phyloP scores from a whole-genome alignment of 2,888 invertebrate species.

The Drosophila multiciliata region DNA sequence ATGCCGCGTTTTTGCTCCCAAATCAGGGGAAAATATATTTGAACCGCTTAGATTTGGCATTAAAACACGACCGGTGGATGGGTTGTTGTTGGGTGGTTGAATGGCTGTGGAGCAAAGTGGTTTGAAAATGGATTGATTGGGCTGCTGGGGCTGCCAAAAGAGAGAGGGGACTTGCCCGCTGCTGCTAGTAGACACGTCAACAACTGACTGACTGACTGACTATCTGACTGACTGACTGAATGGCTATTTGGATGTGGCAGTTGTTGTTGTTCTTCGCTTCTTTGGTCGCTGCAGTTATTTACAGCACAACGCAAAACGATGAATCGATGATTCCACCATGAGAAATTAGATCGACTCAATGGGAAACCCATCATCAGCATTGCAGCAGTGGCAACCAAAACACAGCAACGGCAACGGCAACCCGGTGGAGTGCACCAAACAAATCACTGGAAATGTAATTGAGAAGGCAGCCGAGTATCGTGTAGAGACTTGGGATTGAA shows the following conservation, averaged over 20 bases:
- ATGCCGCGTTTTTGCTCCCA: slow-evolving; percentile 78
- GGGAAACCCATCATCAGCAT: slow-evolving; percentile 73
- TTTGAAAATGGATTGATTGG: slow-evolving; percentile 65
- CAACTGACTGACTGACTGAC: slow-evolving; percentile 25
- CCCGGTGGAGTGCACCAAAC: slow-evolving; percentile 55
- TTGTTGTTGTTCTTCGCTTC: slow-evolving; percentile 23
- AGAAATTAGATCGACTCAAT: slow-evolving; percentile 80
- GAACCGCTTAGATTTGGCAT: slow-evolving; percentile 78
- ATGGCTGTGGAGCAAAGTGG: slow-evolving; percentile 35
- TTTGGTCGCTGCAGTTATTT: slow-evolving; percentile 66
- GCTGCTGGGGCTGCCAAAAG: slow-evolving; percentile 33
- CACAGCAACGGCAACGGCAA: slow-evolving; percentile 17
- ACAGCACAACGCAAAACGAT: slow-evolving; percentile 74
- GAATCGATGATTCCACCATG: slow-evolving; percentile 81
- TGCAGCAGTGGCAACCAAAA: slow-evolving; percentile 49
- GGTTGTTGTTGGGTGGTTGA: slow-evolving; percentile 19
- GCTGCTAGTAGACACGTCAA: slow-evolving; percentile 44
- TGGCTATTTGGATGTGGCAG: slow-evolving; percentile 44
- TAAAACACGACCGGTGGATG: slow-evolving; percentile 56
- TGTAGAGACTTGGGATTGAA: slow-evolving; percentile 66
- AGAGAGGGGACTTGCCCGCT: slow-evolving; percentile 18
- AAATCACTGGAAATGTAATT: slow-evolving; percentile 70
- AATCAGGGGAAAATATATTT: slow-evolving; percentile 76
- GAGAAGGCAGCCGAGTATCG: slow-evolving; percentile 27
- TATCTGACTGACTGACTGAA: background rate